Evolutionary conservation across 2,797 vertebrate species (phyloP), one percentile per base, ranked within the genome.

Genomic region (Poecile montanus): DNA sequence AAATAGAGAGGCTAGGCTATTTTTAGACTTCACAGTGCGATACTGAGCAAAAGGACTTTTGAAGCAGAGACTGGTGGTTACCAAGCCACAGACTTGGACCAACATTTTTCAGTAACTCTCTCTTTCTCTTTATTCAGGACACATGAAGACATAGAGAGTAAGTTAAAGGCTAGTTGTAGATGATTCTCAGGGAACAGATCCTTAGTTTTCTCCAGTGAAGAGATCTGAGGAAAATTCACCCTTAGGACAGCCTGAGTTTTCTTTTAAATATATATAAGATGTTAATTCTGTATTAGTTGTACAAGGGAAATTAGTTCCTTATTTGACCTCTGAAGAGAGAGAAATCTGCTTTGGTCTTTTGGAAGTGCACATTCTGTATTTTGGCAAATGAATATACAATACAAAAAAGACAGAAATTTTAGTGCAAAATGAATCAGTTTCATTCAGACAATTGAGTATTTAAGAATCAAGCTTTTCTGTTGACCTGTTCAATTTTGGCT

Each of bases 1-100:
- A 94, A 88, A 91, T 88, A 70, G 38, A 81, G 66, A 86, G 45
- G 18, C 20, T 77, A 20, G 27, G 42, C 60, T 95, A 94, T 93
- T 93, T 96, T 91, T 86, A 88, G 60, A 36, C 50, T 82, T 94
- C 74, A 86, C 42, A 67, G 2, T 40, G 45, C 50, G 71, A 57
- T 66, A 53, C 34, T 78, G 29, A 25, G 79, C 38, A 88, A 84
- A 88, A 91, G 45, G 67, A 57, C 66, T 92, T 95, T 40, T 61
- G 38, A 84, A 78, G 38, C n/a, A 57, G 54, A 91, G 67, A 47
- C 85, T 79, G 36, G 34, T 88, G 50, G 48, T 51, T 79, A 70
- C 42, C 51, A 88, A 91, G 75, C 73, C 73, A 73, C 40, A 60
- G 44, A 48, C 45, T 66, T 40, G 18, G 47, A 42, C 36, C 56